phyloP scores from a whole-genome alignment of 2,113 vertebrate genomes.

The Hydropotes inermis region DNA sequence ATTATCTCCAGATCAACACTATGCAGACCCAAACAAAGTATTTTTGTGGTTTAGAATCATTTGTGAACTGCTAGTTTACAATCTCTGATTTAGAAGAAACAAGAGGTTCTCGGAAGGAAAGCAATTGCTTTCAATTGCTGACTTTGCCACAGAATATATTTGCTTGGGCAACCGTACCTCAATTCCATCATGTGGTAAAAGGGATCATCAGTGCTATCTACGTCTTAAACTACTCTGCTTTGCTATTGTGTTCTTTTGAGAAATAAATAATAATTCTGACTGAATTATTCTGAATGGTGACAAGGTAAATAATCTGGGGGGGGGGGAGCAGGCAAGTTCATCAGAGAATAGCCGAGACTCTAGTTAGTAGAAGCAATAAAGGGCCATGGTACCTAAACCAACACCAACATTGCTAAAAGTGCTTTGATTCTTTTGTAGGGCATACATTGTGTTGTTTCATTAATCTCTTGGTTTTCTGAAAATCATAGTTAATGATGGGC shows the following conservation, averaged over 20 bases:
- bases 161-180: not conserved
- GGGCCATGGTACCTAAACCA: not conserved
- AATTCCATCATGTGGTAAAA: not conserved
- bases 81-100: not conserved
- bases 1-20: not conserved
- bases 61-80: not conserved
- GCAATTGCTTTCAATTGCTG: not conserved
- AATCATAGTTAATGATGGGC: not conserved
- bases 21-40: not conserved
- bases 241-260: not conserved
- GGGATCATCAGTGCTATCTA: not conserved
- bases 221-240: not conserved
- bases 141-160: not conserved
- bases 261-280: not conserved
- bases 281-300: not conserved
- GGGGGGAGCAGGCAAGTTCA: not conserved
- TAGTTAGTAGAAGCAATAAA: not conserved
- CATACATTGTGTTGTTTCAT: not conserved
- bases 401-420: not conserved
- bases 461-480: not conserved
- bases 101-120: not conserved
- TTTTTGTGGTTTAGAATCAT: not conserved
- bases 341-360: not conserved
- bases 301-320: not conserved
- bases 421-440: not conserved